Conservation (phyloP, 2,797 vertebrate species). For the Sebastes iracundus region DNA sequence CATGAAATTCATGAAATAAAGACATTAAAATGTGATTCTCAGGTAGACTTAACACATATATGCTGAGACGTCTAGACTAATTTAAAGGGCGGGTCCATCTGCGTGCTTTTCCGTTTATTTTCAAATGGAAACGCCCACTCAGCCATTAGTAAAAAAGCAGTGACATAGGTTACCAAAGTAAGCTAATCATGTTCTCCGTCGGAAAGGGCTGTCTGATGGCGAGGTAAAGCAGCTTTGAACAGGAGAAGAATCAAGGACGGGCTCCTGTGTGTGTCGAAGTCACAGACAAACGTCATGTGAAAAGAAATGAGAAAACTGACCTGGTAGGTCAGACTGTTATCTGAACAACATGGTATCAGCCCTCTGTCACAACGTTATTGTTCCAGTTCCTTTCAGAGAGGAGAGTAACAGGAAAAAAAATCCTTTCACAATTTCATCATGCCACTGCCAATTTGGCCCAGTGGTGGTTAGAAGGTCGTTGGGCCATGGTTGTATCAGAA, state of each 20-base stretch:
- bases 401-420: constrained; percentile 19
- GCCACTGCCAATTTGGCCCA: constrained; percentile 51
- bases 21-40: constrained; percentile 12
- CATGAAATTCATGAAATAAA: neutral
- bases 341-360: constrained; percentile 6
- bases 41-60: neutral
- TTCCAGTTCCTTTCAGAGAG: constrained; percentile 25
- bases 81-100: neutral
- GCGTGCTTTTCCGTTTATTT: no score
- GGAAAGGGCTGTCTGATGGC: no score
- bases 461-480: constrained; percentile 49
- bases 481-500: constrained; percentile 49
- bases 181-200: no score
- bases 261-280: neutral
- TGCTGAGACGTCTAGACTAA: neutral
- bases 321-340: constrained; percentile 19
- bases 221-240: no score
- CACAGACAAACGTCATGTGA: neutral
- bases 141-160: no score
- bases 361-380: constrained; percentile 33
- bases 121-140: no score
- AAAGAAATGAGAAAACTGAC: constrained; percentile 10
- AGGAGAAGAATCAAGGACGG: neutral
- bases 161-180: no score
- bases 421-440: constrained; percentile 31